Evolutionary conservation across 2,797 vertebrate species (phyloP).

Genomic region (Tenualosa ilisha): DNA sequence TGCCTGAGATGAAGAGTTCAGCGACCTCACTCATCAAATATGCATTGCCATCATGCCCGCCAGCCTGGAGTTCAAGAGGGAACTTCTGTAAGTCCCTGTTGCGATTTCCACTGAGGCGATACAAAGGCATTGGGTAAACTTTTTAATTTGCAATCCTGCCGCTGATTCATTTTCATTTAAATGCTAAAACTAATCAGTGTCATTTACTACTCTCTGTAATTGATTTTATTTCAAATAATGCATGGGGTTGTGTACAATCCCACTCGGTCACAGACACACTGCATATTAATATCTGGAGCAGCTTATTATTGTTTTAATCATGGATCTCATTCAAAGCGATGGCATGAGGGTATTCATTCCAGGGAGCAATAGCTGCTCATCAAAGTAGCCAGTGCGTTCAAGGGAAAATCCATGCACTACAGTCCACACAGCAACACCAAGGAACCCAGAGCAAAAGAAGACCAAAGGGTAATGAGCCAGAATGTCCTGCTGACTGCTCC

Average conservation of each 20-base stretch:
- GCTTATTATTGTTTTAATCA: neutral
- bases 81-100: neutral
- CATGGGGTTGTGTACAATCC: neutral
- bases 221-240: slow-evolving; percentile 7
- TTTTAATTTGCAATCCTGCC: slow-evolving; percentile 6
- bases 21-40: slow-evolving; percentile 13
- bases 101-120: neutral
- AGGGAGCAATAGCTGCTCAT: neutral
- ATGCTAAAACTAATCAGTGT: neutral
- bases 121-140: neutral
- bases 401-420: neutral
- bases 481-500: neutral
- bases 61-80: neutral
- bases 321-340: neutral
- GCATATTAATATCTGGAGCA: neutral
- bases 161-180: slow-evolving; percentile 5
- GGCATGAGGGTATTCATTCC: neutral
- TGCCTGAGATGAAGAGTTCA: neutral
- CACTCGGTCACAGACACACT: neutral
- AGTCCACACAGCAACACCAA: neutral
- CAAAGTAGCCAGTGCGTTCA: neutral
- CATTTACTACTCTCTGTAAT: neutral
- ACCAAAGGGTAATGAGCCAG: neutral
- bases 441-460: neutral
- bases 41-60: neutral